Conservation (phyloP, 2,888 invertebrate genomes). For the Hirtodrosophila confusa region DNA sequence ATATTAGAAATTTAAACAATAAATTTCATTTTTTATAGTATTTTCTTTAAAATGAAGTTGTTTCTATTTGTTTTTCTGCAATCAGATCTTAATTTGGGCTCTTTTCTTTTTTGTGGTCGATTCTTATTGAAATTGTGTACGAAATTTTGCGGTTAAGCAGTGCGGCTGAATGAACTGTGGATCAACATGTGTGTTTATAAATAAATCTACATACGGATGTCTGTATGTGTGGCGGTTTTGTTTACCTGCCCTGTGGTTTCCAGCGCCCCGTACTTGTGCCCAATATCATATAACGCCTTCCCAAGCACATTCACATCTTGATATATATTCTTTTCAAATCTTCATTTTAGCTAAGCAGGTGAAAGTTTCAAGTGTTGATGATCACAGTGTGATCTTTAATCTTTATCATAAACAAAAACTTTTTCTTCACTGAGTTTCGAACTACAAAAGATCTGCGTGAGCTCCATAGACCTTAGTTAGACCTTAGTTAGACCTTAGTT, state of each 20-base stretch:
- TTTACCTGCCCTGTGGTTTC: slow-evolving; percentile 55
- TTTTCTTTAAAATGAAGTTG: not conserved
- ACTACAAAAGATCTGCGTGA: too few relatives aligned
- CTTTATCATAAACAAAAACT: too few relatives aligned
- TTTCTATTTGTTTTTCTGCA: too few relatives aligned
- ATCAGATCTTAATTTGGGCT: slow-evolving; percentile 2
- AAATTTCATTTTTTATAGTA: slow-evolving; percentile 1
- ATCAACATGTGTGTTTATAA: slow-evolving; percentile 49
- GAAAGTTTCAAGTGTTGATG: slow-evolving; percentile 22
- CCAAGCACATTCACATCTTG: slow-evolving; percentile 16
- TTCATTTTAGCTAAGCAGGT: slow-evolving; percentile 15
- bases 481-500: too few relatives aligned
- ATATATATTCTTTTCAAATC: slow-evolving; percentile 17
- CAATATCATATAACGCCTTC: slow-evolving; percentile 64
- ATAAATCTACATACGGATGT: slow-evolving; percentile 23
- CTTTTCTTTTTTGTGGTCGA: slow-evolving; percentile 12
- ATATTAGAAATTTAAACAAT: not conserved
- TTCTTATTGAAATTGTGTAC: slow-evolving; percentile 61
- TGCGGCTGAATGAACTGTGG: slow-evolving; percentile 13
- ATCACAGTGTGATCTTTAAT: too few relatives aligned
- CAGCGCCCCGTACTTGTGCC: slow-evolving; percentile 63
- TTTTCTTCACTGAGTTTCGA: too few relatives aligned
- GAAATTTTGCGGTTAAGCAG: slow-evolving; percentile 56
- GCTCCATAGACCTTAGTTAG: too few relatives aligned
- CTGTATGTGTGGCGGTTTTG: slow-evolving; percentile 17